Evolutionary conservation across 2,888 invertebrate species (phyloP).

Genomic region (Mamestra brassicae): DNA sequence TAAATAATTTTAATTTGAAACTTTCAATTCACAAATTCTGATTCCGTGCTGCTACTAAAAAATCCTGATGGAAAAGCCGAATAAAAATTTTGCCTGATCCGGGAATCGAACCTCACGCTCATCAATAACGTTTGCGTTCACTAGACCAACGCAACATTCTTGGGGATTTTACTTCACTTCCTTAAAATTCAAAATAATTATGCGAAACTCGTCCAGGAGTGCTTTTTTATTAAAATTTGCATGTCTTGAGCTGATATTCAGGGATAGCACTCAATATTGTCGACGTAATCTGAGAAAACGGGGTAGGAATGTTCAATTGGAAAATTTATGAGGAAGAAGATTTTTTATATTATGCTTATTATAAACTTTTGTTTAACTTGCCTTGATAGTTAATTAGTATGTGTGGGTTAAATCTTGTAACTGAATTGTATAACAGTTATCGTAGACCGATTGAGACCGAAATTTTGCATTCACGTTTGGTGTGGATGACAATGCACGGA

Average conservation of each 20-base stretch:
- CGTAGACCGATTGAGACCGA: too few relatives aligned
- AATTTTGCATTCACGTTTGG: too few relatives aligned
- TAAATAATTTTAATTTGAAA: too few relatives aligned
- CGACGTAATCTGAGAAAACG: slow-evolving; percentile 18
- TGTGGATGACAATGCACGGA: too few relatives aligned
- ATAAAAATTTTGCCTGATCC: neutral
- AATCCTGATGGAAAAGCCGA: neutral
- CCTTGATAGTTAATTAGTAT: too few relatives aligned
- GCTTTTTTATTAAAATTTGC: slow-evolving; percentile 44
- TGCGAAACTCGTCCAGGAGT: slow-evolving; percentile 13
- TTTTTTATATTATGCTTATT: too few relatives aligned
- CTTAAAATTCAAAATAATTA: slow-evolving; percentile 10
- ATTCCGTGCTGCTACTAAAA: too few relatives aligned
- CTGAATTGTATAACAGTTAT: too few relatives aligned
- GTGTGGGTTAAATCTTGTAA: too few relatives aligned
- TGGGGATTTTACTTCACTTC: neutral
- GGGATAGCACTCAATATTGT: slow-evolving; percentile 27
- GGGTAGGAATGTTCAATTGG: slow-evolving; percentile 25
- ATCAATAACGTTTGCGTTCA: neutral
- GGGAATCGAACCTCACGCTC: neutral
- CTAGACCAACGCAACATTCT: neutral
- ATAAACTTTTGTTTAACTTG: too few relatives aligned
- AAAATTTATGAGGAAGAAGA: neutral
- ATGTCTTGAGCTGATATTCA: slow-evolving; percentile 40
- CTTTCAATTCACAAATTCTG: too few relatives aligned